phyloP scores from a whole-genome alignment of 2,797 vertebrate species.

The Cottoperca gobio region DNA sequence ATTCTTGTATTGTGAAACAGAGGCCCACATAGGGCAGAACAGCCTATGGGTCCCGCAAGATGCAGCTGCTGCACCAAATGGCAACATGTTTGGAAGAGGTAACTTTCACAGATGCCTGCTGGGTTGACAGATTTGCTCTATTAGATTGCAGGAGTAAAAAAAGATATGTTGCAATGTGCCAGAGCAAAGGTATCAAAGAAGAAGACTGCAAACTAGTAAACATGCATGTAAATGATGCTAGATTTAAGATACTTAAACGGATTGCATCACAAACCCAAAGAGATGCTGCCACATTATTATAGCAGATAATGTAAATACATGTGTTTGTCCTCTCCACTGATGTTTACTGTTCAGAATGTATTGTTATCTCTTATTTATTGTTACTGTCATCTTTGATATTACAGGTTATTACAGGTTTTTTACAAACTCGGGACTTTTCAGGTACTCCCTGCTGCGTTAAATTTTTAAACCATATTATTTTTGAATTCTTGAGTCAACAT shows the following conservation, averaged over 20 bases:
- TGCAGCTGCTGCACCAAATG: background rate
- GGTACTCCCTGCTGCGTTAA: background rate
- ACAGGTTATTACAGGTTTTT: background rate
- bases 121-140: background rate
- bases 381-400: background rate
- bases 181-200: background rate
- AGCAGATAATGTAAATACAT: background rate
- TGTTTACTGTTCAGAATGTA: background rate
- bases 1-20: background rate
- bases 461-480: background rate
- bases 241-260: background rate
- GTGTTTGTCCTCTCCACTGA: background rate
- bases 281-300: background rate
- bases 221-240: background rate
- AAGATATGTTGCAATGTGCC: background rate
- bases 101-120: background rate
- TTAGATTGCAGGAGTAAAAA: background rate
- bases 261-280: constrained; percentile 2
- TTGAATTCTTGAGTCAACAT: background rate
- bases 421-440: background rate
- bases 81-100: background rate
- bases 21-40: background rate
- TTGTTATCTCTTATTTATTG: background rate
- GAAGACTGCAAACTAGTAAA: background rate
- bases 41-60: background rate